Conservation (phyloP, 2,888 invertebrate genomes). For the Ichneumoninae sp. region DNA sequence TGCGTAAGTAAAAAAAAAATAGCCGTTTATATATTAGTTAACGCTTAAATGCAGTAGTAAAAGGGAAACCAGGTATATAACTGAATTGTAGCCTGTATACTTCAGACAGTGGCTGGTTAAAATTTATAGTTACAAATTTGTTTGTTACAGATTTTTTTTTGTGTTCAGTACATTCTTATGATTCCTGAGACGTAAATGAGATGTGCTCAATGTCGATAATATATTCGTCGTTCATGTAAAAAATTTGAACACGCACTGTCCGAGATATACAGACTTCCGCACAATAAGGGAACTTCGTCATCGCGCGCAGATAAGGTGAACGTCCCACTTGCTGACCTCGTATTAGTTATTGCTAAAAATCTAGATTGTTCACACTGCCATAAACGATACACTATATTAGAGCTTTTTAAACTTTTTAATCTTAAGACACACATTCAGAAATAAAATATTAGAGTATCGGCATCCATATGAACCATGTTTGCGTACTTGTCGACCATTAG, state of each 20-base stretch:
- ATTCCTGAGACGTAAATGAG: background rate
- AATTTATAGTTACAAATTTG: background rate
- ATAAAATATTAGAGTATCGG: background rate
- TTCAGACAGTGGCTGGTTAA: background rate
- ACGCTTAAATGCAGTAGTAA: background rate
- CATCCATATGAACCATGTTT: background rate
- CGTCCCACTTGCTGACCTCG: background rate
- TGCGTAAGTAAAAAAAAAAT: constrained; percentile 76
- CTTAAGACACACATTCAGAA: background rate
- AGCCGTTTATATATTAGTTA: background rate
- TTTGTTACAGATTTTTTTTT: background rate
- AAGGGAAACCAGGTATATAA: background rate
- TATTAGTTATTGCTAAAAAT: background rate
- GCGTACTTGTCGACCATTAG: background rate
- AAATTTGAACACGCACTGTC: background rate
- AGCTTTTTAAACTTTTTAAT: background rate
- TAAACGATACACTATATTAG: background rate
- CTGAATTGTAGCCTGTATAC: background rate
- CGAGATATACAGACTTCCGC: background rate
- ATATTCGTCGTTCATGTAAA: background rate
- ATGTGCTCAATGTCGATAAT: background rate
- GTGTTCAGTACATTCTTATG: background rate
- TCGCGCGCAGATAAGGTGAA: constrained; percentile 3
- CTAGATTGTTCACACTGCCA: background rate
- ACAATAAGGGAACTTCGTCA: background rate